Base-by-base conservation (phyloP, 2,888 invertebrate species). In the Eilema sororculum region DNA sequence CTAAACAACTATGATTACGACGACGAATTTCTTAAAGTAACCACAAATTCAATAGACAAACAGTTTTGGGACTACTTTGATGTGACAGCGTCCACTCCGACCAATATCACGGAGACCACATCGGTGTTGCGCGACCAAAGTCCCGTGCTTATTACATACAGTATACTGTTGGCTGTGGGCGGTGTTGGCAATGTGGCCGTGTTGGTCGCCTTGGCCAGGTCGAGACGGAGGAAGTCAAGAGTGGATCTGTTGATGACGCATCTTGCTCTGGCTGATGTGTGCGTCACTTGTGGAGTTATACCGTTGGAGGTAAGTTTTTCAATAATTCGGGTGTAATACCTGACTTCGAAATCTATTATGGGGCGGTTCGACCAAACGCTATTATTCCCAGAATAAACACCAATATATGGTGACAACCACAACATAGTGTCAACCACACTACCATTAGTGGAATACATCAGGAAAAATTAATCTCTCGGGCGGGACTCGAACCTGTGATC, bases 221-320 rank as follows among this genome's bases (percentile, higher is more conserved):
- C 96, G 1, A 90, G 97, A 46, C 95, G 97, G 28, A 91, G 97
- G 75, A 97, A 97, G 86, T 97, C 97, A 0, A 91, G 98, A 37
- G 97, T 98, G n/a, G 97, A 97, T 72, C 87, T 98, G 76, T 96
- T 98, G 94, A 97, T 98, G 89, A 96, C 97, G 67, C 97, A 98
- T 86, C 92, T 98, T 66, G 96, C 97, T 0, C 93, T 97, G 0
- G 98, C 98, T 2, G 98, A 98, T 90, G 95, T 98, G 9, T 96
- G 98, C 65, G 98, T 98, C 33, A 97, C 98, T 0, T 98, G 98
- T 85, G 96, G 98, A 65, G 97, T 97, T 91, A 97, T 98, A 76
- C 98, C 98, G 0, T 86, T 97, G 13, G 97, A 97, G 96, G 96
- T 96, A 85, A 95, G 92, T 71, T 30, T 63, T 60, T 22, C 46